Base-by-base conservation (phyloP, 2,888 invertebrate species). In the Conistra vaccinii region DNA sequence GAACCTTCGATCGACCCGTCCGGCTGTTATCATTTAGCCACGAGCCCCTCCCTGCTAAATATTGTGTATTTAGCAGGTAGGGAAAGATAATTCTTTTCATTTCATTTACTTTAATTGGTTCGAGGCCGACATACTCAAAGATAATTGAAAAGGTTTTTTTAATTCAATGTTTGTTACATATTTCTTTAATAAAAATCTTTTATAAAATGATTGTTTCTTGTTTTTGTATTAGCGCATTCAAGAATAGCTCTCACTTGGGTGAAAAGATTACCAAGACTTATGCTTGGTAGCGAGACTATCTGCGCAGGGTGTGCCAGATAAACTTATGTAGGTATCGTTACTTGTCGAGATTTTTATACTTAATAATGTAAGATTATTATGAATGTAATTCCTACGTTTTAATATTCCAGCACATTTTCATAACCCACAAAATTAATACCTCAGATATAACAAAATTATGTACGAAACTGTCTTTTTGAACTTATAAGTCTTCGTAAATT, bases 401-500 rank as follows among this genome's bases (percentile, higher is more conserved):
- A 73, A 32, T 10, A 48, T 35, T 45, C 6, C 20, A 42, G 3
- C 6, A 45, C 53, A n/a, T 60, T 42, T 73, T 61, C 20, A 3
- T 48, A 76, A 55, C 29, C 12, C 12, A 20, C 60, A 76, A 72
- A 69, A 78, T 71, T 2, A 35, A 63, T 63, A 69, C 35, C 39
- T 61, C 55, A 66, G 67, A 39, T 73, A 66, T 69, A 75, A 81
- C 65, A 78, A 88, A 84, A 85, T 89, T 85, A 84, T 83, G 68
- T 79, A 69, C 66, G 63, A 78, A 86, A 81, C 76, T 74, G 86
- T 84, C 70, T 83, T 88, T 88, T 88, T 83, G 81, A 88, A 87
- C 84, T 80, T 83, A 83, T 85, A 85, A 87, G 88, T 86, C 85
- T 88, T 88, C 83, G 81, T 88, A 92, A 94, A 93, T 93, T 92